These are phyloP conservation scores for Acronicta alni DNA, from an alignment of 2,888 invertebrate species.

Conservation along the genomic window DNA sequence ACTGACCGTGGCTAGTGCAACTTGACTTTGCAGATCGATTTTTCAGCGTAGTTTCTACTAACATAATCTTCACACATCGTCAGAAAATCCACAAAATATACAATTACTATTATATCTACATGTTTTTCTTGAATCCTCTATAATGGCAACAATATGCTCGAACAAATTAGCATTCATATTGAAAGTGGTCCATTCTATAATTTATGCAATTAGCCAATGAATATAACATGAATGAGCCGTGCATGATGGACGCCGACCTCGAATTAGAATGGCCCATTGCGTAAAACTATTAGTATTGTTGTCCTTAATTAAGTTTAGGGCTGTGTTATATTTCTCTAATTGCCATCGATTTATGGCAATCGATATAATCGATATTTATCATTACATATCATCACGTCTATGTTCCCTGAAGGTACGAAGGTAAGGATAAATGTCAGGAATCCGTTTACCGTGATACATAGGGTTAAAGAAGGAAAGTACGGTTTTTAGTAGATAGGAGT, in stretches of 20 bases:
- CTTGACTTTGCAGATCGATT: too few species aligned
- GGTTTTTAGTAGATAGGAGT: too few species aligned
- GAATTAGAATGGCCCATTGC: slow-evolving; percentile 37
- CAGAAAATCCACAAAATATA: too few species aligned
- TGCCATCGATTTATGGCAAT: slow-evolving; percentile 14
- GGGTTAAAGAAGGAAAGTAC: too few species aligned
- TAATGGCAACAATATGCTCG: slow-evolving; percentile 44
- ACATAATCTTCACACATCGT: too few species aligned
- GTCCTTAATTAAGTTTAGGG: slow-evolving; percentile 25
- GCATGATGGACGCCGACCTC: slow-evolving; percentile 32
- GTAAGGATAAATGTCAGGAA: too few species aligned
- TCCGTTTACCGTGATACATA: too few species aligned
- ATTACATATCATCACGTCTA: too few species aligned
- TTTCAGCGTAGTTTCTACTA: too few species aligned
- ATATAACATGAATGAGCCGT: slow-evolving; percentile 58
- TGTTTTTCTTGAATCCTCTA: slow-evolving; percentile 36
- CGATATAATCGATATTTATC: too few species aligned
- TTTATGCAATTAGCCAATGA: slow-evolving; percentile 60
- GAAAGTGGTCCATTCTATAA: slow-evolving; percentile 54
- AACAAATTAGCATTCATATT: slow-evolving; percentile 64
- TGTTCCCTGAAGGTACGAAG: too few species aligned
- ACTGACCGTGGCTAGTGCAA: too few species aligned
- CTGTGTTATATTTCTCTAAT: slow-evolving; percentile 9
- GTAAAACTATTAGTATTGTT: slow-evolving; percentile 31
- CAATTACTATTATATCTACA: not conserved